Percentiles rank a stretch among this genome's conserved stretches.
Conservation (phyloP, 2,888 invertebrate genomes). For the Tenthredo amoena region DNA sequence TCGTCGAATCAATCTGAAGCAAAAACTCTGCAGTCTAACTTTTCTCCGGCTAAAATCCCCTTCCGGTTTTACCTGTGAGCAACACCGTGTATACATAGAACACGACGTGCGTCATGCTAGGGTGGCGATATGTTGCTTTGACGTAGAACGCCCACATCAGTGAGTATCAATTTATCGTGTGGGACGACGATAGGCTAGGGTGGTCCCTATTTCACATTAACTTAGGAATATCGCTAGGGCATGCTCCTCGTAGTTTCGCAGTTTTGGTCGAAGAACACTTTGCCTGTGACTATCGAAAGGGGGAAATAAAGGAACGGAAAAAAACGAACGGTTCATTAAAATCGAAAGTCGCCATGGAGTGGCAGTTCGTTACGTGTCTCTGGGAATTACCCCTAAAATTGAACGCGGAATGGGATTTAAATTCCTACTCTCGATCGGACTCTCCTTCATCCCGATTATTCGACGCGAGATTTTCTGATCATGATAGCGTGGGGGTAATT, state of each 20-base stretch:
- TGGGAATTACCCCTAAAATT: not conserved
- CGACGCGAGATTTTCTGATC: not conserved
- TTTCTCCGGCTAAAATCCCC: not conserved
- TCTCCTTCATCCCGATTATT: not conserved
- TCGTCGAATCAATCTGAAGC: not conserved
- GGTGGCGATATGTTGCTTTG: constrained; percentile 13
- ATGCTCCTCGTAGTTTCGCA: not conserved
- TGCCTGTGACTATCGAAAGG: not conserved
- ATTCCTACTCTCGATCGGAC: not conserved
- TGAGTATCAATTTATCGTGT: constrained; percentile 32
- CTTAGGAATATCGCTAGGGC: not conserved
- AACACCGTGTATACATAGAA: constrained; percentile 1
- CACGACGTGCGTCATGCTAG: not conserved
- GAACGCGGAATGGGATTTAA: not conserved
- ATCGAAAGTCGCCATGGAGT: not conserved
- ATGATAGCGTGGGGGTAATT: not conserved
- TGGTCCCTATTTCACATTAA: not conserved
- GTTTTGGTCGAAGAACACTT: not conserved
- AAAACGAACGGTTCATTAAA: not conserved
- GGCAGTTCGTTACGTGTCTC: not conserved
- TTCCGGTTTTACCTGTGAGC: not conserved
- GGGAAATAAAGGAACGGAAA: no score
- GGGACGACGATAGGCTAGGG: not conserved
- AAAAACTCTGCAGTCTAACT: not conserved
- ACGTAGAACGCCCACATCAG: constrained; percentile 40